phyloP scores from a whole-genome alignment of 2,797 vertebrate species.

The Ctenochaetus hawaiiensis region DNA sequence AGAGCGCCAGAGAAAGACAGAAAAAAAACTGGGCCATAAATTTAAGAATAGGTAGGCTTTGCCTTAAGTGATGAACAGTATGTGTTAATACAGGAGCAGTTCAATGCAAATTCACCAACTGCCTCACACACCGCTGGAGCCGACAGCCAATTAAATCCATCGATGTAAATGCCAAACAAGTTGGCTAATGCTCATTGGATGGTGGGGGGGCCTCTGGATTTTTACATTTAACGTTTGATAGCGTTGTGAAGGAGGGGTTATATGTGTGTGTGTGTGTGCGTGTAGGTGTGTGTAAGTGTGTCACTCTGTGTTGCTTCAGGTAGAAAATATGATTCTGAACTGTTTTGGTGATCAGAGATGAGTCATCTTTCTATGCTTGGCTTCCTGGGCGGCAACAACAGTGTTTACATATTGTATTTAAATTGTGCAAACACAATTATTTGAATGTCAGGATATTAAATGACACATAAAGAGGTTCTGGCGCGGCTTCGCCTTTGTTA shows the following conservation, averaged over 20 bases:
- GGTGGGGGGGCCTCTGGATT: constrained; percentile 56
- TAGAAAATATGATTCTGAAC: constrained; percentile 43
- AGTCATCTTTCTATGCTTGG: constrained; percentile 43
- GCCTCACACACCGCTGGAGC: constrained; percentile 62
- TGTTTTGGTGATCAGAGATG: constrained; percentile 38
- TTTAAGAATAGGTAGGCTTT: constrained; percentile 79
- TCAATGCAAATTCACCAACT: constrained; percentile 60
- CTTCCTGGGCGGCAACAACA: constrained; percentile 13
- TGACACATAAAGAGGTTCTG: not conserved
- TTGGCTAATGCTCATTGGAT: constrained; percentile 68
- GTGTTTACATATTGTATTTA: constrained; percentile 10
- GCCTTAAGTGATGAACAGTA: constrained; percentile 75
- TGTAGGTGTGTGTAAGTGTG: not conserved
- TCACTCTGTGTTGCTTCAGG: constrained; percentile 22
- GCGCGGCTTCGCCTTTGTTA: constrained; percentile 7
- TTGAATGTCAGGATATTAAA: constrained; percentile 31
- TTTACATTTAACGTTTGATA: constrained; percentile 43
- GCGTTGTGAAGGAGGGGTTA: constrained; percentile 29
- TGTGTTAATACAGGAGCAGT: constrained; percentile 64
- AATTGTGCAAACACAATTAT: constrained; percentile 27
- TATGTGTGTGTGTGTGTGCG: constrained; percentile 5
- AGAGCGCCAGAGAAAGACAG: constrained; percentile 55
- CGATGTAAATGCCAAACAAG: constrained; percentile 66
- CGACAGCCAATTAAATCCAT: constrained; percentile 76
- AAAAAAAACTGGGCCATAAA: constrained; percentile 74